phyloP scores from a whole-genome alignment of 2,888 invertebrate species.

The Galerucella nymphaeae region DNA sequence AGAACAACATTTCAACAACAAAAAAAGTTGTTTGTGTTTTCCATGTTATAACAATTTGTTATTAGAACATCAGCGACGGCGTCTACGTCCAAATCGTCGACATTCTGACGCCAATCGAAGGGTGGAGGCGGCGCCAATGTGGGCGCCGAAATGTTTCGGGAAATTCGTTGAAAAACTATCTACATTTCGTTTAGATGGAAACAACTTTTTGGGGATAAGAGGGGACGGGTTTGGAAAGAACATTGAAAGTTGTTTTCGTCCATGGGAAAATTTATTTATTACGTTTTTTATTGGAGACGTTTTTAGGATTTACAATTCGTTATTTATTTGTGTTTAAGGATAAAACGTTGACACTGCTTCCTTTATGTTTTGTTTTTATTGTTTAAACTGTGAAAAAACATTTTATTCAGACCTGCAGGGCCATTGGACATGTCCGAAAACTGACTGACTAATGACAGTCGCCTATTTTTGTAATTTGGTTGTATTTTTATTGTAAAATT shows the following conservation, averaged over 20 bases:
- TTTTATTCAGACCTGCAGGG: not conserved
- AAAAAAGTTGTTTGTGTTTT: conserved; percentile 56
- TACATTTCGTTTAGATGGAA: conserved; percentile 39
- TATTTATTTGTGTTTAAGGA: not conserved
- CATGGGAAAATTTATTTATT: conserved; percentile 28
- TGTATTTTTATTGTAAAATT: no score
- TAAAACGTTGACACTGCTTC: not conserved
- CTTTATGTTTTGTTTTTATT: conserved; percentile 8
- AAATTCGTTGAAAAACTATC: conserved; percentile 48
- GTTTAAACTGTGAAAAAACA: not conserved
- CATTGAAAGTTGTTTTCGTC: conserved; percentile 36
- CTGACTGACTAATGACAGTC: no score
- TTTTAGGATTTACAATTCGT: conserved; percentile 10
- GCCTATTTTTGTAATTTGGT: no score
- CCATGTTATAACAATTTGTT: conserved; percentile 62
- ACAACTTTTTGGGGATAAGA: conserved; percentile 24
- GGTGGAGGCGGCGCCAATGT: conserved; percentile 56
- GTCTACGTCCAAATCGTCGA: conserved; percentile 43
- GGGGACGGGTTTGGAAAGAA: conserved; percentile 1
- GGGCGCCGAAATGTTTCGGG: conserved; percentile 57
- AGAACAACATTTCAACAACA: conserved; percentile 39
- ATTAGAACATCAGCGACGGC: conserved; percentile 57
- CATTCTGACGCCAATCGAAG: conserved; percentile 39
- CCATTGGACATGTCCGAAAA: no score
- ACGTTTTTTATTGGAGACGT: conserved; percentile 28